These are phyloP conservation scores for Clarias batrachus DNA, from an alignment of 2,113 vertebrate species.

Conservation along the genomic window DNA sequence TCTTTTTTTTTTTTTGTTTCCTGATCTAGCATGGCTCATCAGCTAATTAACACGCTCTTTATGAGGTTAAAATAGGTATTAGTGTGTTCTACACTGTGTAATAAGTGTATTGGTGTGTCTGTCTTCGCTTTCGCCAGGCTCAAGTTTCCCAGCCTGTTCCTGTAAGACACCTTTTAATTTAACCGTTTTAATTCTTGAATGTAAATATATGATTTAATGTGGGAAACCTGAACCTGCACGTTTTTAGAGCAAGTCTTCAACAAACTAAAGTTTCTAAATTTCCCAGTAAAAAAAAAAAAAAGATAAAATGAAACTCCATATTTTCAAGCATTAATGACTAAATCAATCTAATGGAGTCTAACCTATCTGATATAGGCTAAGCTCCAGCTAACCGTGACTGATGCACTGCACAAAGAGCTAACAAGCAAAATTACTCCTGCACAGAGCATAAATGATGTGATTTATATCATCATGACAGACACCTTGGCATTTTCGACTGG, in stretches of 20 bases:
- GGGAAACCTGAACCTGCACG: not conserved
- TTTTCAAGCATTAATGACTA: not conserved
- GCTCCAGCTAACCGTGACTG: constrained; percentile 4
- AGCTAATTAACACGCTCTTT: not conserved
- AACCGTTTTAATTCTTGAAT: not conserved
- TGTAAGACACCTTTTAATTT: not conserved
- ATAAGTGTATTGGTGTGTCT: not conserved
- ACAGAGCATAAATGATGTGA: constrained; percentile 26
- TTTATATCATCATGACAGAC: constrained; percentile 32
- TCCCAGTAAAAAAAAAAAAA: not conserved
- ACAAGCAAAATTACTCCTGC: constrained; percentile 20
- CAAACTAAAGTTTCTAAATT: not conserved
- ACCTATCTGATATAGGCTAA: not conserved
- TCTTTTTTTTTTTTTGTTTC: not conserved
- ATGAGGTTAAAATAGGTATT: not conserved
- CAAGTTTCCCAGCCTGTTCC: not conserved
- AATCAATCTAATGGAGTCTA: not conserved
- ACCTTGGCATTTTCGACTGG: constrained; percentile 31
- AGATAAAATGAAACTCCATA: not conserved
- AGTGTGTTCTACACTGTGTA: not conserved
- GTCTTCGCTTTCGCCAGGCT: not conserved
- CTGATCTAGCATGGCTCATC: not conserved
- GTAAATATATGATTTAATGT: not conserved
- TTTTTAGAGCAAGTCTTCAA: not conserved
- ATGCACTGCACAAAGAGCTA: constrained; percentile 24